Conservation (phyloP, 2,797 vertebrate species). For the Peromyscus nudipes region DNA sequence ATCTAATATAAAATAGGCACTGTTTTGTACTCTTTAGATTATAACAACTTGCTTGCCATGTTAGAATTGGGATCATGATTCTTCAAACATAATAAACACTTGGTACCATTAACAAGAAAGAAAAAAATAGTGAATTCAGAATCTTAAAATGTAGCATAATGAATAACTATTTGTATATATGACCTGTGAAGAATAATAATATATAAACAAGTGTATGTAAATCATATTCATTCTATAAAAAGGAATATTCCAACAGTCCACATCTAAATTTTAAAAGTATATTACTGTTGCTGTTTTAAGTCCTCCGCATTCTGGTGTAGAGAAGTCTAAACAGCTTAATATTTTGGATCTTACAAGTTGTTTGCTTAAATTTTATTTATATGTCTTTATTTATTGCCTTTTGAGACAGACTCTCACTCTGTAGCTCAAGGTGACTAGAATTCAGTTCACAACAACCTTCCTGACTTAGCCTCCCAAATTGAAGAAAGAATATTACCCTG, state of each 20-base stretch:
- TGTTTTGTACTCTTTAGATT: slow-evolving; percentile 28
- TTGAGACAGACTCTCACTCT: neutral
- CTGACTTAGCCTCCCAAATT: neutral
- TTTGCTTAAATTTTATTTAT: neutral
- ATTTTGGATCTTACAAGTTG: neutral
- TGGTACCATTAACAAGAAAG: neutral
- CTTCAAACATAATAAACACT: slow-evolving; percentile 38
- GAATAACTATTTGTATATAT: neutral
- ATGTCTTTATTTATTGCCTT: neutral
- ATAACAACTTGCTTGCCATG: neutral
- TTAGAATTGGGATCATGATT: slow-evolving; percentile 31
- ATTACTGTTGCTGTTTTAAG: neutral
- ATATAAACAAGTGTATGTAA: neutral
- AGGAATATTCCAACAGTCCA: slow-evolving; percentile 24
- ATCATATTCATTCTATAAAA: neutral
- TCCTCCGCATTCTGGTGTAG: slow-evolving; percentile 12
- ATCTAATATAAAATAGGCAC: slow-evolving; percentile 36
- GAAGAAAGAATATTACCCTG: slow-evolving; percentile 37
- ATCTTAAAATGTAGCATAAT: slow-evolving; percentile 11
- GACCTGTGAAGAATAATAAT: neutral
- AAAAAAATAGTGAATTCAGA: neutral
- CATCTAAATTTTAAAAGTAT: neutral
- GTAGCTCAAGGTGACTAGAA: neutral
- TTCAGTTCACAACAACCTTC: neutral
- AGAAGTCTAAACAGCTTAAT: neutral